Conservation (phyloP, 2,797 vertebrate species). For the Antennarius maculatus region DNA sequence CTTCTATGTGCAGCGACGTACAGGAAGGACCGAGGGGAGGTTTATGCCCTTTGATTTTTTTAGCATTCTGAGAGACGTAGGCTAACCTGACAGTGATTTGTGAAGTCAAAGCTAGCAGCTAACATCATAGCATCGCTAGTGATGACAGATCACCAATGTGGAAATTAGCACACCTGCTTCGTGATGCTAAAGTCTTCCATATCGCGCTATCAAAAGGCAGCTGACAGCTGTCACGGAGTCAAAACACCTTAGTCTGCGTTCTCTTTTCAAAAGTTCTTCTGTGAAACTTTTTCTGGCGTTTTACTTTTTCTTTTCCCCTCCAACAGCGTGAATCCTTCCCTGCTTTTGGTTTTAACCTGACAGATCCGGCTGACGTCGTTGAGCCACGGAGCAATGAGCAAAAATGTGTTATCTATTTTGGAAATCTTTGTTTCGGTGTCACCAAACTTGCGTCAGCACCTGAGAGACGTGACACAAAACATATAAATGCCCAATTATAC, state of each 20-base stretch:
- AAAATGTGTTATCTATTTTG: conserved; percentile 31
- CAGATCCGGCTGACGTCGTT: conserved; percentile 32
- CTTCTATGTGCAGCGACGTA: no score
- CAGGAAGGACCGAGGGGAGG: background rate
- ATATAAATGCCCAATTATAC: conserved; percentile 78
- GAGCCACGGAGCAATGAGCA: conserved; percentile 31
- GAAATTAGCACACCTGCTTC: conserved; percentile 70
- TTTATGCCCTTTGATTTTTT: conserved; percentile 1
- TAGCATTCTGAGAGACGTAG: conserved; percentile 20
- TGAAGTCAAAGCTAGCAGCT: conserved; percentile 37
- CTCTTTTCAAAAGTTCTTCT: conserved; percentile 30
- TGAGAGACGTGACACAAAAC: conserved; percentile 65
- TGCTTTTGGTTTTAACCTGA: conserved; percentile 50
- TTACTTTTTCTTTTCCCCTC: conserved; percentile 44
- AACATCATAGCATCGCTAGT: conserved; percentile 36
- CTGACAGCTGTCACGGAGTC: conserved; percentile 63
- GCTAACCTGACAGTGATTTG: conserved; percentile 24
- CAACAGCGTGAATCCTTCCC: conserved; percentile 40
- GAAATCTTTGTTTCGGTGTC: conserved; percentile 39
- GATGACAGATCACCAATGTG: conserved; percentile 54
- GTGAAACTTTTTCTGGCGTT: conserved; percentile 40
- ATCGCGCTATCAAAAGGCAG: conserved; percentile 52
- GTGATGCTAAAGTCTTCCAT: conserved; percentile 37
- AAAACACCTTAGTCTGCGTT: conserved; percentile 43
- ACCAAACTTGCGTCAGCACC: conserved; percentile 50